Base-by-base conservation (phyloP, 2,888 invertebrate genomes). In the Cephus pulcher region DNA sequence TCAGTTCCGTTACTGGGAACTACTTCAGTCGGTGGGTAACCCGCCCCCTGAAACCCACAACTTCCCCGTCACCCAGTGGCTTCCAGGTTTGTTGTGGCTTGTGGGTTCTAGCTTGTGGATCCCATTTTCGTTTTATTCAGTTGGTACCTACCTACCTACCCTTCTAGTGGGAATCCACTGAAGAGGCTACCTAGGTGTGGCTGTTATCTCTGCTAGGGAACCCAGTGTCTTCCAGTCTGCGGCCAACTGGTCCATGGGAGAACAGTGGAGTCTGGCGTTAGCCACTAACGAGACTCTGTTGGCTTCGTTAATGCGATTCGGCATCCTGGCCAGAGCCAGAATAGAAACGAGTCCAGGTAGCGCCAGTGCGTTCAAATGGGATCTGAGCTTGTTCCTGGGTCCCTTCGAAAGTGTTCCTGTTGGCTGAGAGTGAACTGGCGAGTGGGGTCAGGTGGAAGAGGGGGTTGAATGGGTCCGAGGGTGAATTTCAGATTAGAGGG, bases 261-360 rank as follows among this genome's bases (percentile, higher is more conserved):
- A 56, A 56, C 9, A 56, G 9, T 56, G 56, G 56, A 56, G 56
- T 23, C 56, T 56, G 56, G 23, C 56, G 56, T 71, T 34, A 32
- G 70, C 33, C 40, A 12, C 34, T 37, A 33, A 75, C 35, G 73
- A 73, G 70, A 68, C 32, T 73, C 69, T n/a, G 37, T 71, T 71
- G 71, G 33, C 71, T 71, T 71, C 71, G 33, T 74, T 68, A 37
- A 34, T 70, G 32, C 37, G 30, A 37, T 34, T 74, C 34, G 35
- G n/a, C 73, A 12, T 75, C 75, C 56, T 23, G 74, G 40, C 23
- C 35, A 73, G 33, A 23, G 33, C 56, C 75, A 34, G 23, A 74
- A 35, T 69, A 23, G 56, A 34, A 71, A 33, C 3, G 32, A 32
- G 71, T 23, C 32, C 12, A 34, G 23, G 33, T 9, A 11, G 71